phyloP scores from a whole-genome alignment of 2,113 vertebrate species.

The Sylvia atricapilla region DNA sequence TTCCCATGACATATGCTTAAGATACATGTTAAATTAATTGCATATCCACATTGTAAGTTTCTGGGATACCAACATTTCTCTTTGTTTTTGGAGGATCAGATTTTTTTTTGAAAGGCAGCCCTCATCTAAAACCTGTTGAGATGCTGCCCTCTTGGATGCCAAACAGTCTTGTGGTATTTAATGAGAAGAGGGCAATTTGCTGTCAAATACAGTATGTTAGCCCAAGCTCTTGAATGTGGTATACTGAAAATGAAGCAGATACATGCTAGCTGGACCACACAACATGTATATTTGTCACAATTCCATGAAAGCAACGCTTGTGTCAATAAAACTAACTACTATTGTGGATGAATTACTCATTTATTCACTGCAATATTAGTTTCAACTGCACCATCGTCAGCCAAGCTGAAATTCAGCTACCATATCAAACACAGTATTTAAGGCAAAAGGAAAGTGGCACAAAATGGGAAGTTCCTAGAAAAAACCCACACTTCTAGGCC shows the following conservation, averaged over 20 bases:
- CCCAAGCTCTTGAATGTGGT: neutral
- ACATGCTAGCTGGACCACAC: neutral
- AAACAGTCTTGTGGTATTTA: neutral
- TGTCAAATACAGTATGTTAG: neutral
- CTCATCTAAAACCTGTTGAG: neutral
- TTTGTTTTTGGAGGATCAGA: neutral
- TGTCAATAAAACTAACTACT: neutral
- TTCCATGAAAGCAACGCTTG: neutral
- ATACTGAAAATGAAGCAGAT: neutral
- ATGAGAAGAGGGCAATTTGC: neutral
- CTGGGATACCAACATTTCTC: neutral
- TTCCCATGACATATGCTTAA: neutral
- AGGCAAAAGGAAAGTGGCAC: neutral
- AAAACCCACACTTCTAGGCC: neutral
- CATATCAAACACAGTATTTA: neutral
- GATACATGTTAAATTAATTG: neutral
- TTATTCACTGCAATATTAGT: neutral
- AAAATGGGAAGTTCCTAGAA: neutral
- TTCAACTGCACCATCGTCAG: neutral
- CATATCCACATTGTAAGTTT: neutral
- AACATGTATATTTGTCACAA: neutral
- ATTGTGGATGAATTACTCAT: neutral
- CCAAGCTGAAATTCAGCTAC: neutral
- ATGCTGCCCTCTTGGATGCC: neutral
- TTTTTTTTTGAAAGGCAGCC: neutral